Percentiles rank a stretch among this genome's conserved stretches.
phyloP scores from a whole-genome alignment of 2,888 invertebrate genomes.

The Erynnis tages region DNA sequence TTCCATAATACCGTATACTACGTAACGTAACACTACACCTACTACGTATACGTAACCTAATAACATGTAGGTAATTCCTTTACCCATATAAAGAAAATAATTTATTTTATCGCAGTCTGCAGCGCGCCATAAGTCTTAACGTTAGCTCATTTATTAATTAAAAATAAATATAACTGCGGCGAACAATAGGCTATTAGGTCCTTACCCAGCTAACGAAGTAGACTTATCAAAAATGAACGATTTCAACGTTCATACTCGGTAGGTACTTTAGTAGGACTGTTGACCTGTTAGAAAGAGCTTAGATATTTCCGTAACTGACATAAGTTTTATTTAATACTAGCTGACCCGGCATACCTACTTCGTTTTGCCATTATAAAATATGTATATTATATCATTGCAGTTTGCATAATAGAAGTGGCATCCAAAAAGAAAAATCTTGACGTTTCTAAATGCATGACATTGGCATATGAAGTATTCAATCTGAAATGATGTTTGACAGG shows the following conservation, averaged over 20 bases:
- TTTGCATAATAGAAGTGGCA: no score
- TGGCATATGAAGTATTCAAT: no score
- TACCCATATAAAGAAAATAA: conserved; percentile 18
- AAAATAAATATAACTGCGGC: conserved; percentile 25
- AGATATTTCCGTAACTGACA: not conserved
- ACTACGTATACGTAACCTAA: conserved; percentile 3
- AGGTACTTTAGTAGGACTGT: conserved; percentile 37
- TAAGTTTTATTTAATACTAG: no score
- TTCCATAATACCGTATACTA: not conserved
- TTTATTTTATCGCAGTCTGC: conserved; percentile 21
- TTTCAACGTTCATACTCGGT: conserved; percentile 41
- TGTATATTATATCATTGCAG: no score
- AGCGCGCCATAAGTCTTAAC: conserved; percentile 21
- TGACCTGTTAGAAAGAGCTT: conserved; percentile 11
- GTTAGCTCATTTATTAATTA: conserved; percentile 27
- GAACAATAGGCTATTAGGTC: conserved; percentile 41
- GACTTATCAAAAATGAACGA: conserved; percentile 50
- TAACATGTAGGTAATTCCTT: conserved; percentile 8
- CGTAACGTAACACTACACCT: not conserved
- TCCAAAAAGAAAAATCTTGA: no score
- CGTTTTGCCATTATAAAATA: no score
- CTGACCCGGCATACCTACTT: no score
- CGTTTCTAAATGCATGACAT: no score
- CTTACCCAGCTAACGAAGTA: conserved; percentile 34
- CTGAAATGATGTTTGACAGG: no score